Percentiles rank a stretch among this genome's conserved stretches.
Conservation (phyloP, 2,797 vertebrate genomes). For the Mormyrus hasselquistii region DNA sequence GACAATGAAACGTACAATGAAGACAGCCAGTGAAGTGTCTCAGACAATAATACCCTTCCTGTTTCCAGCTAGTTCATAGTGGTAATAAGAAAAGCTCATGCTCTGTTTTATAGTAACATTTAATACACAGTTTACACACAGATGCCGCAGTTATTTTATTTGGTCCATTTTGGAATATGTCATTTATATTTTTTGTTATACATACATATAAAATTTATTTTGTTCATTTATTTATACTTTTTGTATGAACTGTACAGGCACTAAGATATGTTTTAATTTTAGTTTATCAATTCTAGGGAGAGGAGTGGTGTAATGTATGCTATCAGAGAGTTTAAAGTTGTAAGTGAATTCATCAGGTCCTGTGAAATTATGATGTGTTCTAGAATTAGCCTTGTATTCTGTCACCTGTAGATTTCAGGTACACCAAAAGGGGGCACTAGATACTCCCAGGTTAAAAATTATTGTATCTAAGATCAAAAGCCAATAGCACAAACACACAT, state of each 20-base stretch:
- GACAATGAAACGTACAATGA: constrained; percentile 13
- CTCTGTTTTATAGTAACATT: background rate
- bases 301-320: background rate
- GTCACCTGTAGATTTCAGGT: background rate
- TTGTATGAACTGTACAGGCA: constrained; percentile 4
- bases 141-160: background rate
- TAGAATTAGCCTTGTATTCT: background rate
- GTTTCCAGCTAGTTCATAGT: background rate
- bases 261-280: background rate
- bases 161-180: background rate
- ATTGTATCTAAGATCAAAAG: background rate
- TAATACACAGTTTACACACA: background rate
- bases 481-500: background rate
- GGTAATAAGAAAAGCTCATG: background rate
- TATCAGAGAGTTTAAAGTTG: background rate
- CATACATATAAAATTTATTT: background rate
- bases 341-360: background rate
- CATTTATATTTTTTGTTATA: constrained; percentile 5
- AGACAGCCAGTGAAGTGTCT: background rate
- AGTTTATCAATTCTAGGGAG: background rate
- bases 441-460: background rate
- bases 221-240: constrained; percentile 8
- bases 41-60: background rate
- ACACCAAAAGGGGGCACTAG: constrained; percentile 17
- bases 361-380: background rate